Base-by-base conservation (phyloP, 2,113 vertebrate species). In the Dipodomys stephensi region DNA sequence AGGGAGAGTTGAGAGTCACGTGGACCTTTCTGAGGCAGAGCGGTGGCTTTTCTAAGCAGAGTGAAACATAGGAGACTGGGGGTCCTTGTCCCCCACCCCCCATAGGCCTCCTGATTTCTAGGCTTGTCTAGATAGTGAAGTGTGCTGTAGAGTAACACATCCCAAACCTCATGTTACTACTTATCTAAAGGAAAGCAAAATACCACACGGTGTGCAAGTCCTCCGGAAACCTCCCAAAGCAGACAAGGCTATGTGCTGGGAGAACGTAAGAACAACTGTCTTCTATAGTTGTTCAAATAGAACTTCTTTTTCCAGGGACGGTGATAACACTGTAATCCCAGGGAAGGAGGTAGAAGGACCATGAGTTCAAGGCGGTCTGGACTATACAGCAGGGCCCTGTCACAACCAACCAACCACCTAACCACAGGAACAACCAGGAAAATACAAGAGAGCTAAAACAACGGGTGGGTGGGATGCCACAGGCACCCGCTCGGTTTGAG, bases 131-230 rank as follows among this genome's bases (percentile, higher is more conserved):
- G 39, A 25, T 2, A 27, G 15, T 16, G 28, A 7, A 20, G 67
- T 0, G 2, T 2, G 12, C 0, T 25, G 2, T 2, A 19, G 32
- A 60, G 65, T 2, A 30, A 28, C 57, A 30, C 11, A 60, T 11
- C 2, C 62, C 32, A 10, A 53, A 53, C 49, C 49, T 53, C 49
- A 53, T 13, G 49, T 53, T 39, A 39, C 39, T 53, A 53, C 49
- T 13, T 53, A 53, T 13, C 49, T 53, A 53, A 53, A 53, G 49
- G 12, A 39, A 39, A 39, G 39, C 39, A 53, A 20, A 53, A 62
- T 83, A 71, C 32, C 16, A 69, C 20, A 67, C 35, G 25, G 89
- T 83, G 22, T 7, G 27, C 83, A 86, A 62, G 15, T 64, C 46
- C 53, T 67, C 46, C 20, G 32, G 76, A 89, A 81, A 79, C 30